Evolutionary conservation across 1,140 invertebrate genomes (phyloP), one percentile per base, ranked within the genome.

Genomic region (Drosophila sproati): DNA sequence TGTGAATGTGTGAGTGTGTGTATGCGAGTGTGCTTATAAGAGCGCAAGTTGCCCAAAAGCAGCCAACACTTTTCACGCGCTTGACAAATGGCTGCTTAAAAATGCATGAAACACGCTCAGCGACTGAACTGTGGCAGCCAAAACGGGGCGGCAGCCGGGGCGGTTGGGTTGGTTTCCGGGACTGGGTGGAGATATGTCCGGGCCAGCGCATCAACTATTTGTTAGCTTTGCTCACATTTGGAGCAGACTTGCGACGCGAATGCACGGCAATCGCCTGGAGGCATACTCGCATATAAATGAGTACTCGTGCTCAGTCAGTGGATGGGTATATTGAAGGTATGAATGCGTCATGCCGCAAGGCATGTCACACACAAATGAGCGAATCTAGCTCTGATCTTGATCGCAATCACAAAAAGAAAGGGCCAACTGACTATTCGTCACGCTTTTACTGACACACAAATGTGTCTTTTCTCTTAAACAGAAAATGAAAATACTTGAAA

Each of bases 61-160:
- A 67, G 61, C 67, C 73, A 59, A 72, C 63, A 73, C 74, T 73
- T 80, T 77, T 80, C 55, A 76, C 80, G 59, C 81, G 77, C 73
- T 83, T 83, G 66, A 85, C 78, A 85, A 85, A 86, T 81, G 82
- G 69, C 78, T 80, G 69, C 57, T 86, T 86, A 85, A 85, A 86
- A 85, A 80, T 81, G 73, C 81, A 85, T 85, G 81, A 80, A 78
- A 75, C 71, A 68, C 62, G 48, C 63, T 62, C 69, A 55, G 34
- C 57, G 29, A 61, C 12, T n/a, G 45, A 50, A 56, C 39, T 31
- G 41, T 29, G 56, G 55, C 66, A 69, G 41, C n/a, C 34, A 57
- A n/a, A 43, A 43, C 10, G n/a, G 32, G 32, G 8, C 20, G 32
- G 45, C 8, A 45, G 4, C 12, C 6, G 1, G 20, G 31, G 6